Base-by-base conservation (phyloP, 64 coral and sea anemone species). In the Pocillopora damicornis region DNA sequence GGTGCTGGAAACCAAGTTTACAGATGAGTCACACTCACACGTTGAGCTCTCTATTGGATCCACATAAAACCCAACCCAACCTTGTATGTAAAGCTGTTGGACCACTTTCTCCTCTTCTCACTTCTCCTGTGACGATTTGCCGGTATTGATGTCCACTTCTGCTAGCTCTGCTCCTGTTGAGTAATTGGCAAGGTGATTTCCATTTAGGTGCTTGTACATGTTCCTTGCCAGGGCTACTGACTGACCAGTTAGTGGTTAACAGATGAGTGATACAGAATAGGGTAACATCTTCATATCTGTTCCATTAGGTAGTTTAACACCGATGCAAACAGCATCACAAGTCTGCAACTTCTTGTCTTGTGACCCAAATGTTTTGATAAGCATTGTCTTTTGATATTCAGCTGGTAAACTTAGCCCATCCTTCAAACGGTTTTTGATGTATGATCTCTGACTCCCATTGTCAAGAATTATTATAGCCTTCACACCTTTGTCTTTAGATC, bases 301-400 rank as follows among this genome's bases (percentile, higher is more conserved):
- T 63, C 61, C 61, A 63, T 63, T 17, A 63, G 3, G 61, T 63
- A 63, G 61, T 63, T 63, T 63, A 63, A 63, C 61, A 63, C 61
- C 61, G 11, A 63, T 15, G 17, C 61, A 63, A 63, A 63, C 61
- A 63, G 61, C 67, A 80, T 65, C 30, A 30, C 30, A 30, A 30
- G 30, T 30, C 30, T 30, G 30, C 30, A 30, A 30, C 30, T 30
- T 30, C 58, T 89, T 42, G 22, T 58, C 63, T 57, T 80, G 15
- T 17, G 72, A 75, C 60, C 87, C 87, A 79, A 89, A 89, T 26
- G 87, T 79, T 26, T 89, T 89, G 35, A 80, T 30, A 30, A 30
- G 30, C 30, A 30, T 30, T 30, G 30, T 30, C 30, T 30, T 30
- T 30, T 30, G 30, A 30, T 30, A 30, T 30, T 30, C 30, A 30